A percentile compares a stretch with the other conserved stretches of the same genome.
These are phyloP conservation scores for Chunga burmeisteri DNA, from an alignment of 2,113 vertebrate species.

Conservation along the genomic window DNA sequence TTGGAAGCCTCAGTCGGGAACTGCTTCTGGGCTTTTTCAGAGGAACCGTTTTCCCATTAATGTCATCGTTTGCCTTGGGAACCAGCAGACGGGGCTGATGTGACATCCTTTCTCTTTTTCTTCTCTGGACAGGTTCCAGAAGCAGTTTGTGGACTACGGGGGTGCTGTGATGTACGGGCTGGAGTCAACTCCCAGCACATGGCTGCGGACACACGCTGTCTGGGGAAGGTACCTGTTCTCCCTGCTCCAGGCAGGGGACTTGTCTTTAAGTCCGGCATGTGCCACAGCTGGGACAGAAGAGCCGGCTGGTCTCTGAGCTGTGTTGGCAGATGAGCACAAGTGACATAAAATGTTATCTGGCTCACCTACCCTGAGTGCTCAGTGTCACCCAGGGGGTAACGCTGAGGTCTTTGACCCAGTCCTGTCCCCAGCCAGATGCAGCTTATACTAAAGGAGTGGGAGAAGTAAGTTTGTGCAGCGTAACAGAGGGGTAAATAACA, in stretches of 20 bases:
- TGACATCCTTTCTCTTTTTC: background rate
- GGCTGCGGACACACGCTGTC: slow-evolving; percentile 81
- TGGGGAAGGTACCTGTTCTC: slow-evolving; percentile 86
- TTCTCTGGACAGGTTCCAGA: slow-evolving; percentile 75
- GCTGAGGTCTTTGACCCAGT: background rate
- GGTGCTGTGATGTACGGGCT: slow-evolving; percentile 84
- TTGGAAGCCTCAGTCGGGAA: accelerated
- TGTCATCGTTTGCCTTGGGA: background rate
- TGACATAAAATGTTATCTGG: background rate
- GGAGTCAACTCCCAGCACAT: slow-evolving; percentile 79
- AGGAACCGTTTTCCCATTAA: background rate
- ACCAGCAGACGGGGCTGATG: background rate
- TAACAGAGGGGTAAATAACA: background rate
- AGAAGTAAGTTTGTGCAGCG: background rate
- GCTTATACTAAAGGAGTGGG: background rate
- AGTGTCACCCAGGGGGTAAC: accelerated
- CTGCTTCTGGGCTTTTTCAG: background rate
- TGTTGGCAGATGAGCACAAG: background rate
- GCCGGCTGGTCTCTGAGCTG: background rate
- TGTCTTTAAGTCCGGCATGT: background rate
- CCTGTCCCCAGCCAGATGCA: background rate
- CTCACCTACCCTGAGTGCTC: background rate
- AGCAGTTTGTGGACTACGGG: slow-evolving; percentile 89
- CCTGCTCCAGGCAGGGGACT: background rate
- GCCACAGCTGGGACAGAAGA: background rate